These are phyloP conservation scores for Tiliacea citrago DNA, from an alignment of 2,888 invertebrate genomes.

Conservation along the genomic window DNA sequence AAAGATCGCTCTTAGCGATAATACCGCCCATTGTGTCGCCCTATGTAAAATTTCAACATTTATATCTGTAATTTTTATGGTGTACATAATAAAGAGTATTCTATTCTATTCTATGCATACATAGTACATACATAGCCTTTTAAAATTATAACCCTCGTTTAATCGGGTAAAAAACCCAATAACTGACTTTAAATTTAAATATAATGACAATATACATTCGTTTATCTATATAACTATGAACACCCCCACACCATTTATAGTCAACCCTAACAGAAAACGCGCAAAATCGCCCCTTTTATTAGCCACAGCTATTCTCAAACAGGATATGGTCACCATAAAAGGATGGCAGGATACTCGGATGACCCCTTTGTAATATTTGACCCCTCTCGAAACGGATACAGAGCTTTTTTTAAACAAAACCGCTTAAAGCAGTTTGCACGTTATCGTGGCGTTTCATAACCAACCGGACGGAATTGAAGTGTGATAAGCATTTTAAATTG, in stretches of 20 bases:
- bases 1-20: too few relatives aligned
- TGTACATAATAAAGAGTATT: too few relatives aligned
- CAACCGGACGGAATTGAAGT: constrained; percentile 26
- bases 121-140: too few relatives aligned
- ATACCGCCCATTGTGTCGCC: too few relatives aligned
- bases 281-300: constrained; percentile 27
- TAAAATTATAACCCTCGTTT: too few relatives aligned
- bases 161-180: background rate
- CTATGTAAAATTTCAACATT: too few relatives aligned
- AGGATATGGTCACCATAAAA: constrained; percentile 56
- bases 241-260: background rate
- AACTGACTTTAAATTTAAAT: background rate
- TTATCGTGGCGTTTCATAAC: constrained; percentile 42
- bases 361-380: constrained; percentile 48
- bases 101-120: too few relatives aligned
- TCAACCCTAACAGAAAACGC: background rate
- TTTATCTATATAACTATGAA: background rate
- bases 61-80: too few relatives aligned
- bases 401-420: constrained; percentile 49
- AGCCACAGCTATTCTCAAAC: constrained; percentile 37
- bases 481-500: constrained; percentile 40
- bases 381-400: constrained; percentile 29
- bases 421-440: constrained; percentile 35
- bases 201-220: background rate
- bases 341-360: constrained; percentile 23